Percentiles rank a stretch among this genome's conserved stretches.
These are phyloP conservation scores for Knipowitschia caucasica DNA, from an alignment of 2,797 vertebrate genomes.

Conservation along the genomic window DNA sequence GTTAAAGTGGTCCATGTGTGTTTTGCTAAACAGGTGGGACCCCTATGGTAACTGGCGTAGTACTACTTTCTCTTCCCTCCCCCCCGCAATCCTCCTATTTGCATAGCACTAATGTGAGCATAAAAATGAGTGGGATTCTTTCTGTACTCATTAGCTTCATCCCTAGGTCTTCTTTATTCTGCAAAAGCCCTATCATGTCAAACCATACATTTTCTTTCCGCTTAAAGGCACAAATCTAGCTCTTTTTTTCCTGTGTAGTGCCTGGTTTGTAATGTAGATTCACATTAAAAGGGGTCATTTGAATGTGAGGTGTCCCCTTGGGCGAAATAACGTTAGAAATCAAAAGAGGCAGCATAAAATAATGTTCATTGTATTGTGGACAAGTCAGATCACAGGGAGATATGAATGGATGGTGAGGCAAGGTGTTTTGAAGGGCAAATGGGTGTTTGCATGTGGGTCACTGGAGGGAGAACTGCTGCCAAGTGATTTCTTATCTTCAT, in stretches of 20 bases:
- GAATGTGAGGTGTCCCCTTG: conserved; percentile 53
- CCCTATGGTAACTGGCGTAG: conserved; percentile 53
- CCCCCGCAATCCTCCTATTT: conserved; percentile 36
- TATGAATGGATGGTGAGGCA: conserved; percentile 34
- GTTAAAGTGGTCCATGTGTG: conserved; percentile 55
- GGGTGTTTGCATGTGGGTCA: conserved; percentile 19
- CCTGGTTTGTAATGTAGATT: conserved; percentile 42
- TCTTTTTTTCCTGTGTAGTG: conserved; percentile 29
- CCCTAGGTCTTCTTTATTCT: conserved; percentile 42
- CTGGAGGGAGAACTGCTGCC: conserved; percentile 18
- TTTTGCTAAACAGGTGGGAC: conserved; percentile 69
- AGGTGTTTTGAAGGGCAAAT: conserved; percentile 52
- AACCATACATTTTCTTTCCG: conserved; percentile 13
- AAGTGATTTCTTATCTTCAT: conserved; percentile 28
- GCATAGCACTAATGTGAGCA: conserved; percentile 60
- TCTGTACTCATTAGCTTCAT: conserved; percentile 55
- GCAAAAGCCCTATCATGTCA: conserved; percentile 39
- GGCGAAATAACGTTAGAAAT: conserved; percentile 34
- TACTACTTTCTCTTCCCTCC: conserved; percentile 32
- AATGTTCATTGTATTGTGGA: conserved; percentile 28
- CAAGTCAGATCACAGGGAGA: conserved; percentile 33
- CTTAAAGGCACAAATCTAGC: conserved; percentile 46
- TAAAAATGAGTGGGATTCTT: conserved; percentile 42
- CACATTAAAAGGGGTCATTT: conserved; percentile 48
- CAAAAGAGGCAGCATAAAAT: conserved; percentile 27